Base-by-base conservation (phyloP, 2,113 vertebrate species). In the Platysteira castanea region DNA sequence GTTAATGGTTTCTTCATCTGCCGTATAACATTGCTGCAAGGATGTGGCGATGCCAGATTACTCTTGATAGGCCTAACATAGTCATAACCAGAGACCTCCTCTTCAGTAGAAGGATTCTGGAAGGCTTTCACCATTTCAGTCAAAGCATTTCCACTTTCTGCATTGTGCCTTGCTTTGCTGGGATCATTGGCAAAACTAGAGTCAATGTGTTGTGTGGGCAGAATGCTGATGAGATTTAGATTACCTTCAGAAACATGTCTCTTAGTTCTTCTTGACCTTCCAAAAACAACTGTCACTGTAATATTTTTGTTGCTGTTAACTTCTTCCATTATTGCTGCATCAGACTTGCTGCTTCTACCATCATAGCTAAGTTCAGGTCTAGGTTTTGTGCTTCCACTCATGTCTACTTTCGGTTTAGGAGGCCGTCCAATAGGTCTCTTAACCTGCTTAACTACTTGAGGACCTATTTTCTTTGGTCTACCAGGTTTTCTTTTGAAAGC, bases 341-440 rank as follows among this genome's bases (percentile, higher is more conserved):
- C 65, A 47, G 89, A 81, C 31, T 92, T 93, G 89, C 87, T 85
- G 39, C 63, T 94, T 92, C 93, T 95, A 70, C 84, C 95, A 70
- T 75, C 46, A 83, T 61, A 84, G 50, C 81, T 79, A 39, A 95
- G 65, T 35, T 95, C 87, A 76, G 88, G 95, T 75, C 94, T 97
- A 89, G 39, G 59, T 80, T 96, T 73, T 64, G 82, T 79, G 61
- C 95, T 84, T 93, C 96, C 96, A 54, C 59, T 82, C 67, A 97
- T 41, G 21, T 93, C 92, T 49, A 71, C 44, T 94, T 98, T 99
- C 75, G 98, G 98, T 95, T 99, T 99, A 42, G 98, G 99, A 82
- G 99, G 99, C 92, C 99, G 98, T 47, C 99, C 99, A 96, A 99
- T 99, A 30, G 99, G 99, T 73, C 99, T 98, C 94, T 99, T 99